Base-by-base conservation (phyloP, 1,140 invertebrate genomes). In the Euborellia annulipes region DNA sequence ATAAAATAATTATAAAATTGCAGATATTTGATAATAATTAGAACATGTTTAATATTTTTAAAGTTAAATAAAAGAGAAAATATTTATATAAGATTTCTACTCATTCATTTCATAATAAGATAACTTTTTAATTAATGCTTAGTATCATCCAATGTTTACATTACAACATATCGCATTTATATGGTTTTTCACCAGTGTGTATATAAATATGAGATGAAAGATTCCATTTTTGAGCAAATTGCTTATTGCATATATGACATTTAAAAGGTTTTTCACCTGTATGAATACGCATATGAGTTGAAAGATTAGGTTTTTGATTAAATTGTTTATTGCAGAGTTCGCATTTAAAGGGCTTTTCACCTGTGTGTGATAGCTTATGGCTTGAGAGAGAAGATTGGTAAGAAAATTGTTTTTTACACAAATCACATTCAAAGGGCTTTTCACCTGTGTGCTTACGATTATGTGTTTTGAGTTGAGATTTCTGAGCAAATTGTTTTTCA, bases 181-280 rank as follows among this genome's bases (percentile, higher is more conserved):
- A 43, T 3, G 43, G 43, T 36, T 36, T 44, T 16, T 44, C 43
- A 19, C 16, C 27, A 19, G 43, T 32, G 18, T 44, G 43, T 0
- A 18, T 36, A 3, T 16, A 4, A 11, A 36, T 9, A 20, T 44
- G 43, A 8, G 7, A 17, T 4, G 14, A 34, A 17, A 44, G 2
- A 32, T 32, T 8, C 16, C 30, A n/a, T 3, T 13, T 14, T 23
- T 11, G 17, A 3, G 7, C 1, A 36, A 44, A 44, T 8, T 17
- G 20, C 19, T 44, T 44, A 3, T 30, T 23, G 30, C 43, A 44
- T 9, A 44, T 18, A 9, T 23, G 18, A 17, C 43, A 44, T 20
- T 44, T 36, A 36, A 19, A 17, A 19, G 6, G 30, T 13, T 18
- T 13, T 34, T 27, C 30, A 9, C 30, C 30, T 32, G 19, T 11